These are phyloP conservation scores for Latrodectus geometricus DNA, from an alignment of 1,140 invertebrate species.

Conservation along the genomic window DNA sequence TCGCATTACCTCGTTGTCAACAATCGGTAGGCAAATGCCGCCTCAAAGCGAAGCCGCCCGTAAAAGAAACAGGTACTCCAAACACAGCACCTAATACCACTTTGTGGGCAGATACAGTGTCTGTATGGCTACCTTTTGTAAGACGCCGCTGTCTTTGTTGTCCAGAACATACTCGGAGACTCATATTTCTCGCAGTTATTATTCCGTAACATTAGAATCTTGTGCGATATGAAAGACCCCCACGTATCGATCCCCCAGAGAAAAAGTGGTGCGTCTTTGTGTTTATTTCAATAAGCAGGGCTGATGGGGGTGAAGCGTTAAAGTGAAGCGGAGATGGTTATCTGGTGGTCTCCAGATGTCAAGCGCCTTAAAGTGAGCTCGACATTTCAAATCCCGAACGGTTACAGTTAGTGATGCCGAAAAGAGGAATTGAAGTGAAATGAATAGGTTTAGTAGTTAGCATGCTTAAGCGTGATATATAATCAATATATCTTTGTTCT, in stretches of 20 bases:
- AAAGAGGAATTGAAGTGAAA: too few species aligned
- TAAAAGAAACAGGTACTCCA: not conserved
- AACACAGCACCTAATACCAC: not conserved
- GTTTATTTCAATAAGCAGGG: not conserved
- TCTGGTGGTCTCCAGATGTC: not conserved
- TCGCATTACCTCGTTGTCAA: not conserved
- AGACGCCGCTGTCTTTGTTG: not conserved
- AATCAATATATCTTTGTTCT: too few species aligned
- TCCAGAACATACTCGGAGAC: not conserved
- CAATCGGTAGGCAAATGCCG: not conserved
- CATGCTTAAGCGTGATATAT: too few species aligned
- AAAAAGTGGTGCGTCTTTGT: not conserved
- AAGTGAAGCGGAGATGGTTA: not conserved
- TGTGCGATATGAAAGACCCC: too few species aligned
- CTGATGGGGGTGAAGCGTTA: not conserved
- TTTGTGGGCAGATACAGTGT: not conserved
- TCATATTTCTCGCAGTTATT: conserved; percentile 1
- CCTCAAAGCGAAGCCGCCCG: not conserved
- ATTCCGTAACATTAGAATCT: not conserved
- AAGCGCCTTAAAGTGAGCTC: not conserved
- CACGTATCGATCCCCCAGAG: not conserved
- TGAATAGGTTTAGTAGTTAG: too few species aligned
- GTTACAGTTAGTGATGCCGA: too few species aligned
- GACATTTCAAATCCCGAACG: not conserved
- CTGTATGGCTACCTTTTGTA: not conserved